Base-by-base conservation (phyloP, 2,797 vertebrate genomes). In the Dryobates pubescens region DNA sequence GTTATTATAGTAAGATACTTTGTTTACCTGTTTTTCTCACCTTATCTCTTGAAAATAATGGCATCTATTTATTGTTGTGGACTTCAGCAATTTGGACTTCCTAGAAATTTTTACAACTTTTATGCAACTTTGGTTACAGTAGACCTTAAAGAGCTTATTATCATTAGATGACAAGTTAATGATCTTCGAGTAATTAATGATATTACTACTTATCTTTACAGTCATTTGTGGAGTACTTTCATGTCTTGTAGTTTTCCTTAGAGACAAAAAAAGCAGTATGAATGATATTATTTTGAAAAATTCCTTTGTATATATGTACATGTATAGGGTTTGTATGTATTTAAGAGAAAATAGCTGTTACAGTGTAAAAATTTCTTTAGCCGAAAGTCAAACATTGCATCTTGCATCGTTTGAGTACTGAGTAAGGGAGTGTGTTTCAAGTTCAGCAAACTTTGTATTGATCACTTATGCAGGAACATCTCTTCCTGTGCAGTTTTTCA, bases 271-370 rank as follows among this genome's bases (percentile, higher is more conserved):
- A 7, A 6, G 0, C 24, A 53, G 1, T 5, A 6, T 43, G 3
- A 76, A 45, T 3, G 19, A 17, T 47, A 2, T 4, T 59, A 8
- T 26, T 85, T 47, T 79, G 6, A 17, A 41, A 36, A 57, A 63
- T 36, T 65, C 9, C 13, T 75, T 72, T 78, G 7, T 4, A 13
- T 30, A 7, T 54, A 62, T 43, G 10, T 11, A 38, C 3, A 26
- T 8, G 20, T 7, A 27, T 11, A 13, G 1, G 6, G 5, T 65
- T 71, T 53, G 5, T 8, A 17, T 2, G 1, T 45, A 15, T 36
- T 4, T 9, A 7, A 63, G 29, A 59, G 6, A 53, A 69, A 29
- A 36, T 36, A 36, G 7, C 2, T 29, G 19, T 62, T 45, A 58
- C 1, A 30, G 5, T 26, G 6, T 14, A 56, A 85, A 89, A 80